Evolutionary conservation across 2,888 invertebrate genomes (phyloP).

Genomic region (Aphodius granarius): DNA sequence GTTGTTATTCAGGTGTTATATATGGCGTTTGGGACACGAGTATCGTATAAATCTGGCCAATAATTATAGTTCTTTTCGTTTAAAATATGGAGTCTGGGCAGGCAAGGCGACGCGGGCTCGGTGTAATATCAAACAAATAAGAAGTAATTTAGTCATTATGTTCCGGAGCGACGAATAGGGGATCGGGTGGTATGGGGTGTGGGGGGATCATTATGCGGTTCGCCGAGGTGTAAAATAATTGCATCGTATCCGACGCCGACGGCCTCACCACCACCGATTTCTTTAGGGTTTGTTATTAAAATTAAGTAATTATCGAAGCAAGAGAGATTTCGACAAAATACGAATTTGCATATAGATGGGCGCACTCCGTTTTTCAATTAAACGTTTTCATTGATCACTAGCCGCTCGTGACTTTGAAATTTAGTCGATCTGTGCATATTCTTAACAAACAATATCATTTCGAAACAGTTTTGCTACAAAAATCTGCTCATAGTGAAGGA

Average conservation of each 20-base stretch:
- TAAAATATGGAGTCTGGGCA: slow-evolving; percentile 10
- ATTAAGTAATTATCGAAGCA: not conserved
- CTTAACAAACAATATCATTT: too few species aligned
- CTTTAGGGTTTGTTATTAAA: slow-evolving; percentile 8
- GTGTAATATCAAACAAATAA: slow-evolving; percentile 6
- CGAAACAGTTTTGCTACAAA: too few species aligned
- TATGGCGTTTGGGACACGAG: slow-evolving; percentile 11
- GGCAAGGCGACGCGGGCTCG: not conserved
- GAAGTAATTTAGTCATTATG: slow-evolving; percentile 12
- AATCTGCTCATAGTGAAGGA: too few species aligned
- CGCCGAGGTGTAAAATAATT: slow-evolving; percentile 3
- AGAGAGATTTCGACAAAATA: not conserved
- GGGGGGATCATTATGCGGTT: not conserved
- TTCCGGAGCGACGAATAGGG: not conserved
- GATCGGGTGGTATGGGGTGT: not conserved
- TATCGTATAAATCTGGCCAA: slow-evolving; percentile 5
- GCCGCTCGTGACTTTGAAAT: too few species aligned
- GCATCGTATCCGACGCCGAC: not conserved
- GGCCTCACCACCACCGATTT: not conserved
- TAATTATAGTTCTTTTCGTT: slow-evolving; percentile 13
- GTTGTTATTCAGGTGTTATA: slow-evolving; percentile 5
- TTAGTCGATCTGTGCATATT: too few species aligned
- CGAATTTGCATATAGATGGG: slow-evolving; percentile 12
- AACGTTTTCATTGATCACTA: slow-evolving; percentile 3
- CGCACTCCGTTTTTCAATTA: not conserved